Conservation (phyloP, 2,888 invertebrate genomes). For the Alentia gelatinosa region DNA sequence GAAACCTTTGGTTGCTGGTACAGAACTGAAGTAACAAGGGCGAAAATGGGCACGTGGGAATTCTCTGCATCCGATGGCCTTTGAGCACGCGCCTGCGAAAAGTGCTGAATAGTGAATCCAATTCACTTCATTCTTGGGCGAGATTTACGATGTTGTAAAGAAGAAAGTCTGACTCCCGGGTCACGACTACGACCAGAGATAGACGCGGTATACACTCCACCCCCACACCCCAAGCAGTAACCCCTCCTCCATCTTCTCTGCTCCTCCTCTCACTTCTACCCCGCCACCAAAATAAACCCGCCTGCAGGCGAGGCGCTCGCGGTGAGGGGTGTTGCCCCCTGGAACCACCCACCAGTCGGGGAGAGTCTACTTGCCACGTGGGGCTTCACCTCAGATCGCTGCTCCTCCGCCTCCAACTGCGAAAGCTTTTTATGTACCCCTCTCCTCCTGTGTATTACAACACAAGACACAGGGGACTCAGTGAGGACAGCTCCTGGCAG, state of each 20-base stretch:
- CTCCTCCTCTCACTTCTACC: neutral
- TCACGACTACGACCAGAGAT: neutral
- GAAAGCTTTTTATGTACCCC: neutral
- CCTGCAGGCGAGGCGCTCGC: neutral
- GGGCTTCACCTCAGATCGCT: neutral
- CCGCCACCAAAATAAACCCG: neutral
- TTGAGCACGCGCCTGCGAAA: neutral
- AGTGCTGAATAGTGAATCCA: neutral
- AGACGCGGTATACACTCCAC: neutral
- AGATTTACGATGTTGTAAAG: neutral
- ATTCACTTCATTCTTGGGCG: neutral
- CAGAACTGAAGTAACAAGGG: neutral
- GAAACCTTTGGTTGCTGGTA: neutral
- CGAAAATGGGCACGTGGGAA: neutral
- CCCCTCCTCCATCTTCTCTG: neutral
- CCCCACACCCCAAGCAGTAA: neutral
- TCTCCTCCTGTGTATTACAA: neutral
- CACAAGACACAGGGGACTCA: neutral
- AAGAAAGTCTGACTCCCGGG: neutral
- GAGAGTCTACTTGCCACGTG: neutral
- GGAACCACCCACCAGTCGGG: neutral
- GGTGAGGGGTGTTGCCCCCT: neutral
- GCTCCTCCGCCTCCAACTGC: neutral
- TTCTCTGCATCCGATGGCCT: neutral
- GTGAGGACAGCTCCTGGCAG: neutral